A percentile compares a stretch with the other conserved stretches of the same genome.
phyloP scores from a whole-genome alignment of 2,113 vertebrate species.

The Phodopus roborovskii region DNA sequence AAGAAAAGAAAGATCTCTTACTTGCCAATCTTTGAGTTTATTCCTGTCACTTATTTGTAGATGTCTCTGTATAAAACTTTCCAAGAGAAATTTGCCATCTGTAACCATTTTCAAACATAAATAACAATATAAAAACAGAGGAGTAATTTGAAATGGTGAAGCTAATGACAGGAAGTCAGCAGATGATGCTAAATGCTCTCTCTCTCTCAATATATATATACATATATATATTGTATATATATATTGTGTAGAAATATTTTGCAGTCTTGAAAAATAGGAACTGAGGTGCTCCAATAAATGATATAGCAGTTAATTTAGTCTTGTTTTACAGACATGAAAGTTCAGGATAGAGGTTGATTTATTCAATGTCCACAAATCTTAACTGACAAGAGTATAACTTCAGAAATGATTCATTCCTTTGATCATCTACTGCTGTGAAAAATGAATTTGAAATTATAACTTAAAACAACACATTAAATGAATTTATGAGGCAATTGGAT shows the following conservation, averaged over 20 bases:
- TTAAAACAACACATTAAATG: neutral
- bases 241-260: neutral
- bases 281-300: neutral
- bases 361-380: neutral
- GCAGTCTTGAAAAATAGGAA: neutral
- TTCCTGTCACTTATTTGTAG: constrained; percentile 11
- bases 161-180: neutral
- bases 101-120: neutral
- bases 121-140: neutral
- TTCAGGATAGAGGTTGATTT: constrained; percentile 26
- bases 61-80: constrained; percentile 11
- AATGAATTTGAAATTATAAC: neutral
- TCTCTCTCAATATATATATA: too few relatives aligned
- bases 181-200: neutral
- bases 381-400: neutral
- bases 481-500: neutral
- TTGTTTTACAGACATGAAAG: neutral
- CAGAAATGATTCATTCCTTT: neutral
- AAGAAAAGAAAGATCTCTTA: constrained; percentile 26
- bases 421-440: neutral
- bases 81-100: neutral
- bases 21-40: neutral
- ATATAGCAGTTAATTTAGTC: neutral
- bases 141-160: constrained; percentile 49
- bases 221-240: neutral